Conservation (phyloP, 2,888 invertebrate genomes). For the Aleiodes alternator region DNA sequence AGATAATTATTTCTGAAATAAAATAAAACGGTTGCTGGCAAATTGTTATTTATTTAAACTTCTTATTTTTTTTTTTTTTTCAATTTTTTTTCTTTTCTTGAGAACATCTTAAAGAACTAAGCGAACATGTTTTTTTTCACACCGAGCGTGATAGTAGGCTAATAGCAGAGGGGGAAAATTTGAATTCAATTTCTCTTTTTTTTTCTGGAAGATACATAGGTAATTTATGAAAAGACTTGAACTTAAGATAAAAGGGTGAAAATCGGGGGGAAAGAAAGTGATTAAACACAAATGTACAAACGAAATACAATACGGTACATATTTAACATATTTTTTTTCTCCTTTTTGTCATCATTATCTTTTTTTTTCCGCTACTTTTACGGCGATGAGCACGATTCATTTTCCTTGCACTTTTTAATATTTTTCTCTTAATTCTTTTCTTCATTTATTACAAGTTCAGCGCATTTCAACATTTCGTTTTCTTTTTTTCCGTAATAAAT, state of each 20-base stretch:
- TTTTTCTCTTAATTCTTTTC: conserved; percentile 4
- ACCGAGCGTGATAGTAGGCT: conserved; percentile 60
- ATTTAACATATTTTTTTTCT: conserved; percentile 54
- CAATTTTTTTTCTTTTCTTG: conserved; percentile 56
- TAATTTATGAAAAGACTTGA: conserved; percentile 62
- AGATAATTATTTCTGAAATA: too few relatives aligned
- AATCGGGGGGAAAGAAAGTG: conserved; percentile 43
- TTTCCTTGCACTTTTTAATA: conserved; percentile 6
- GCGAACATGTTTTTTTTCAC: conserved; percentile 49
- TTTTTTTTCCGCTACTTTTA: conserved; percentile 15
- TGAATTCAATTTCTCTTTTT: conserved; percentile 58
- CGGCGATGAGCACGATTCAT: conserved; percentile 17
- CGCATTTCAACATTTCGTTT: conserved; percentile 44
- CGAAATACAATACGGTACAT: conserved; percentile 69
- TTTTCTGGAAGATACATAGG: conserved; percentile 72
- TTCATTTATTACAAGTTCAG: conserved; percentile 7
- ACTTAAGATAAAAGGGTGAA: conserved; percentile 62
- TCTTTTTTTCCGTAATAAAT: conserved; percentile 57
- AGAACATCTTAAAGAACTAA: conserved; percentile 61
- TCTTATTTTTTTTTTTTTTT: conserved; percentile 58
- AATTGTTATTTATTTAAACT: conserved; percentile 64
- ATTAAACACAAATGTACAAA: conserved; percentile 72
- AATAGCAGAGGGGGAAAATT: conserved; percentile 54
- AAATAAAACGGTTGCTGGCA: conserved; percentile 12
- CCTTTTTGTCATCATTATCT: conserved; percentile 53